Conservation (phyloP, 2,113 vertebrate genomes). For the Fregata magnificens region DNA sequence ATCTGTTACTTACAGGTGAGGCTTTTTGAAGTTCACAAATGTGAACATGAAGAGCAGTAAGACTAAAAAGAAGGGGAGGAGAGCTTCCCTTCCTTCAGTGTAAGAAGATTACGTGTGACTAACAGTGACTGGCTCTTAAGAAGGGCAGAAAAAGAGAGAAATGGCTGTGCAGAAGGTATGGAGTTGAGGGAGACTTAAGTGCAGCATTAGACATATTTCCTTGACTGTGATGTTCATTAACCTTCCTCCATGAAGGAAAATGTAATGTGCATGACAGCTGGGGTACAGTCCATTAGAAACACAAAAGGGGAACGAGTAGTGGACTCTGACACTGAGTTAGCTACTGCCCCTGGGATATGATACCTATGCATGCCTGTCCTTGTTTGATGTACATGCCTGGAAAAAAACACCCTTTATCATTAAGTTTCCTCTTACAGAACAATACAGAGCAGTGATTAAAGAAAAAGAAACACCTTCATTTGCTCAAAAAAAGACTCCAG, state of each 20-base stretch:
- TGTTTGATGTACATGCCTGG: background rate
- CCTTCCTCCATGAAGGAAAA: background rate
- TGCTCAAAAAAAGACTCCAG: background rate
- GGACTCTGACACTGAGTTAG: background rate
- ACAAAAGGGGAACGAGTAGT: background rate
- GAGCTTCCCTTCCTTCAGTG: background rate
- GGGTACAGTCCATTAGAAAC: background rate
- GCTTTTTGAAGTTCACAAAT: background rate
- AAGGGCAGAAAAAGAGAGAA: background rate
- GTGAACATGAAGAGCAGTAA: background rate
- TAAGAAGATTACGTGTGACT: background rate
- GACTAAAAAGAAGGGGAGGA: background rate
- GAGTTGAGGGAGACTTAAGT: background rate
- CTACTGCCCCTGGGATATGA: background rate
- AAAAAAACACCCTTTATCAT: background rate
- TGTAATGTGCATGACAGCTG: background rate
- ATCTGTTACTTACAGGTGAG: background rate
- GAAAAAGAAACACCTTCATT: background rate
- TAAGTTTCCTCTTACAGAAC: background rate
- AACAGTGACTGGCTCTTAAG: background rate
- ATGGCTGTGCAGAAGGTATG: background rate
- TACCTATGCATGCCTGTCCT: background rate
- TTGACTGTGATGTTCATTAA: background rate
- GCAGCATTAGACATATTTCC: background rate
- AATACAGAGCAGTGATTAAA: background rate